Evolutionary conservation across 2,888 invertebrate genomes (phyloP).

Genomic region (Xanthorhoe spadicearia): DNA sequence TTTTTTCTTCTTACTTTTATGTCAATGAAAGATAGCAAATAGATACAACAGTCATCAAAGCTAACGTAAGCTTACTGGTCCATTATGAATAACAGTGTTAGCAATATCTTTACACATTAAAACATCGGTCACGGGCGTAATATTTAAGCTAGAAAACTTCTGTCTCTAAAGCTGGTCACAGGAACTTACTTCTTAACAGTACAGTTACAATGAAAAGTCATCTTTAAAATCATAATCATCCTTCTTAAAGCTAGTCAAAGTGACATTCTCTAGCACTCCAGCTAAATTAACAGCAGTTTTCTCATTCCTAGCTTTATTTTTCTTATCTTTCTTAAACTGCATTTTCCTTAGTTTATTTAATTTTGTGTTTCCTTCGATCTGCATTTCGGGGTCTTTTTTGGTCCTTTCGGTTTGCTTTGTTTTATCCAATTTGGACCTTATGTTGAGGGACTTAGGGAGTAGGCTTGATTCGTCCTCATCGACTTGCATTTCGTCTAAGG

Average conservation of each 20-base stretch:
- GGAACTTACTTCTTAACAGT: no score
- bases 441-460: conserved; percentile 72
- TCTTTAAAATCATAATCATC: conserved; percentile 87
- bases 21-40: no score
- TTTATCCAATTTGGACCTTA: conserved; percentile 69
- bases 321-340: conserved; percentile 87
- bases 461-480: conserved; percentile 78
- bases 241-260: conserved; percentile 67
- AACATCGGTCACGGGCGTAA: no score
- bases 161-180: no score
- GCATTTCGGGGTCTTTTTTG: conserved; percentile 87
- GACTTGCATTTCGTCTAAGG: conserved; percentile 82
- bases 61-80: no score
- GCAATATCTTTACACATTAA: no score
- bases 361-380: conserved; percentile 88
- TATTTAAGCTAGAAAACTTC: no score
- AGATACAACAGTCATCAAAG: no score
- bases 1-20: no score
- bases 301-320: conserved; percentile 81
- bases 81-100: no score
- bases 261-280: conserved; percentile 86
- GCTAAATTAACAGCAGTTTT: conserved; percentile 87
- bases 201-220: conserved; percentile 75
- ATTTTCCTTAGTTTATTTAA: conserved; percentile 73
- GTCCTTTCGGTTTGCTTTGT: conserved; percentile 60